These are phyloP conservation scores for Nannobrachium achirus DNA, from an alignment of 2,113 vertebrate species.

Conservation along the genomic window DNA sequence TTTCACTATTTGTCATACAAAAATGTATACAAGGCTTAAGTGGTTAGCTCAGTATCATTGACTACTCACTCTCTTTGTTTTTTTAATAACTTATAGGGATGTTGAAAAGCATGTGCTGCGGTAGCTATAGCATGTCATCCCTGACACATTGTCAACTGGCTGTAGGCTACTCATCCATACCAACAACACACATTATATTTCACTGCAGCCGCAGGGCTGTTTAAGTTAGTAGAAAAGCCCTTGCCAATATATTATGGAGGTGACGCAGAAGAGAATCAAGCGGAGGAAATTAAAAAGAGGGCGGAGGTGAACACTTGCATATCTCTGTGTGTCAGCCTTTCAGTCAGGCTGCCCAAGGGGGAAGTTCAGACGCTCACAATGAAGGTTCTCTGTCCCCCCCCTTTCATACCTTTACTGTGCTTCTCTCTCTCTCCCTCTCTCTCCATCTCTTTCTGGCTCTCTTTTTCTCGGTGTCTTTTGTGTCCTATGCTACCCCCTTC, in stretches of 20 bases:
- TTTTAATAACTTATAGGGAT: not conserved
- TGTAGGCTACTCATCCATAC: too few species aligned
- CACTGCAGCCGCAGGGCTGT: constrained; percentile 37
- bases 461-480: constrained; percentile 31
- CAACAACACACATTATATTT: constrained; percentile 22
- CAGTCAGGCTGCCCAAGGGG: constrained; percentile 49
- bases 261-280: constrained; percentile 57
- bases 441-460: not conserved
- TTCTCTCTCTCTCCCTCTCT: constrained; percentile 13
- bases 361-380: constrained; percentile 53
- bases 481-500: constrained; percentile 38
- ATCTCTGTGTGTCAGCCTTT: constrained; percentile 44
- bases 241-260: constrained; percentile 48
- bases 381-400: constrained; percentile 47
- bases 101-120: not conserved
- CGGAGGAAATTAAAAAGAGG: constrained; percentile 43
- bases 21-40: too few species aligned
- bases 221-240: constrained; percentile 37
- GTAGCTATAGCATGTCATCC: not conserved
- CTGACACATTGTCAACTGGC: not conserved
- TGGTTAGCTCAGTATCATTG: too few species aligned
- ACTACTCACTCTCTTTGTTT: not conserved
- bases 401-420: too few species aligned
- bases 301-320: constrained; percentile 45
- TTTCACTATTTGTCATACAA: too few species aligned